Conservation (phyloP, 2,113 vertebrate genomes). For the Sminthopsis crassicaudata region DNA sequence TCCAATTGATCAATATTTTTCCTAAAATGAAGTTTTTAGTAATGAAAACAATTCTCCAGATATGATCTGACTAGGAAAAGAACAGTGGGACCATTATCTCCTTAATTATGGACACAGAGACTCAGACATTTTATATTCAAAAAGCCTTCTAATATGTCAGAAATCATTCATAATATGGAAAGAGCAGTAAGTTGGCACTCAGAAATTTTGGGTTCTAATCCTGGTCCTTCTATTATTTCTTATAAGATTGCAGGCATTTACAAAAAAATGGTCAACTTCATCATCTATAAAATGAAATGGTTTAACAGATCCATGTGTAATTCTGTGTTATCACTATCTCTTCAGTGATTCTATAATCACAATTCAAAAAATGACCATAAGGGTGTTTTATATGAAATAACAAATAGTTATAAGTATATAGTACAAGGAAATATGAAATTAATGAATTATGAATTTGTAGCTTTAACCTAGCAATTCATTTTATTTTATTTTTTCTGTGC, state of each 20-base stretch:
- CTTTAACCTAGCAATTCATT: constrained; percentile 25
- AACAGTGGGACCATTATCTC: not conserved
- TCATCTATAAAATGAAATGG: not conserved
- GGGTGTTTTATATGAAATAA: constrained; percentile 11
- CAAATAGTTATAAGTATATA: constrained; percentile 30
- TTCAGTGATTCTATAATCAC: not conserved
- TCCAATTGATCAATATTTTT: not conserved
- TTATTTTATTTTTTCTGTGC: constrained; percentile 56
- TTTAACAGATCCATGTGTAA: not conserved
- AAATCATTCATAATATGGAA: not conserved
- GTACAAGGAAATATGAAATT: constrained; percentile 17
- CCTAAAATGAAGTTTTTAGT: not conserved
- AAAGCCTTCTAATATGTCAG: not conserved
- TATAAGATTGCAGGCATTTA: not conserved
- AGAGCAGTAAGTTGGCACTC: not conserved
- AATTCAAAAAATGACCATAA: constrained; percentile 12
- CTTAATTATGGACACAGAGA: not conserved
- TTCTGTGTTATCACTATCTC: not conserved
- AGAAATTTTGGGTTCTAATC: not conserved
- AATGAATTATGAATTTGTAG: constrained; percentile 47
- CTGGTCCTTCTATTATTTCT: not conserved
- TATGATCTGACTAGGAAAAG: not conserved
- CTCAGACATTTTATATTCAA: constrained; percentile 19
- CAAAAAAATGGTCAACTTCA: not conserved
- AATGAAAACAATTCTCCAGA: not conserved